phyloP scores from a whole-genome alignment of 2,113 vertebrate genomes.

The Petromus typicus region DNA sequence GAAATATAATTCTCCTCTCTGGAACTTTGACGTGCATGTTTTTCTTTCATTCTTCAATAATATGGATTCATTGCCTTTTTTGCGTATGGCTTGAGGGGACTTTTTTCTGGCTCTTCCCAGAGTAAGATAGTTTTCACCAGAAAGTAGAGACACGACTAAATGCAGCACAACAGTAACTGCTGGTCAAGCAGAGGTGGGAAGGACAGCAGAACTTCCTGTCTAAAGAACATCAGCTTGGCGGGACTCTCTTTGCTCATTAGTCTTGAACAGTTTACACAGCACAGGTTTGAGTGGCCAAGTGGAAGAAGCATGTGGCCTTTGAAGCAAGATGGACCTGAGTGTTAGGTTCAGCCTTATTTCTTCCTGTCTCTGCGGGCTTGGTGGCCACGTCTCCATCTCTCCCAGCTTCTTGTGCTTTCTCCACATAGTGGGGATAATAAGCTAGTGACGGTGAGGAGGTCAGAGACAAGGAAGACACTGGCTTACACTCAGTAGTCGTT shows the following conservation, averaged over 20 bases:
- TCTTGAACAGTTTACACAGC: background rate
- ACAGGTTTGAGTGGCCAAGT: background rate
- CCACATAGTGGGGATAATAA: background rate
- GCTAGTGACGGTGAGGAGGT: background rate
- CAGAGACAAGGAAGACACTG: background rate
- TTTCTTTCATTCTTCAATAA: background rate
- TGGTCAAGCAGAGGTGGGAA: accelerated
- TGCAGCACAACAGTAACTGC: background rate
- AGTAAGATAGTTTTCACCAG: background rate
- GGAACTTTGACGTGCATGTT: background rate
- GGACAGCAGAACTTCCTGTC: background rate
- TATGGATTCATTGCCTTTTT: conserved; percentile 8
- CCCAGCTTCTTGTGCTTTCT: background rate
- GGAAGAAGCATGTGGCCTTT: background rate
- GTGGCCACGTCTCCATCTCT: background rate
- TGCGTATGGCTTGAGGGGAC: background rate
- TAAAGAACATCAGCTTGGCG: background rate
- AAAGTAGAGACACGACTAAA: background rate
- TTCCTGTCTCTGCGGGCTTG: background rate
- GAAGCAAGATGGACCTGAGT: background rate
- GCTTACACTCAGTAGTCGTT: too few relatives aligned
- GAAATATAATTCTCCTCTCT: background rate
- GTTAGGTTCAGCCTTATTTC: background rate
- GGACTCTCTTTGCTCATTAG: background rate
- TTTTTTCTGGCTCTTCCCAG: background rate